Evolutionary conservation across 2,113 vertebrate genomes (phyloP).

Genomic region (Puffinus mauretanicus): DNA sequence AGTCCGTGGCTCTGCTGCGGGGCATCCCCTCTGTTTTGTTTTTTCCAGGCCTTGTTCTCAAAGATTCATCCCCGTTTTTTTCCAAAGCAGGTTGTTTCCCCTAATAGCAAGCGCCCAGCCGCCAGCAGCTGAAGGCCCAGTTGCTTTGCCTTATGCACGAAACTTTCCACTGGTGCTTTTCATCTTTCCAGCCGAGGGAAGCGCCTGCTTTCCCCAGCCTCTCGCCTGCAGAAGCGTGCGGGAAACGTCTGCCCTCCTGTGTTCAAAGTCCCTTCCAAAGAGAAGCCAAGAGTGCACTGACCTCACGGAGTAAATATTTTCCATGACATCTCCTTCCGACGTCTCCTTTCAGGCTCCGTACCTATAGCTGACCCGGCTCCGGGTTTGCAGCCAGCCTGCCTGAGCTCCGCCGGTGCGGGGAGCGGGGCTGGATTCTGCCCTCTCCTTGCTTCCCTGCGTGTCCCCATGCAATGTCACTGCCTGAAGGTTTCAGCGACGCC

Average conservation of each 20-base stretch:
- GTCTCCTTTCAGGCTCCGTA: background rate
- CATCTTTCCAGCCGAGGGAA: background rate
- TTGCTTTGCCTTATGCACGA: background rate
- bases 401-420: accelerated
- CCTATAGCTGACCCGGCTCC: background rate
- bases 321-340: background rate
- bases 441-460: background rate
- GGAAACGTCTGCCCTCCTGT: conserved; percentile 24
- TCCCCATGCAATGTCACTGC: background rate
- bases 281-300: conserved; percentile 31
- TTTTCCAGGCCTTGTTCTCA: background rate
- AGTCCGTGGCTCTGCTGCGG: background rate
- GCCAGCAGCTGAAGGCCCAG: background rate
- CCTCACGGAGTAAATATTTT: conserved; percentile 44
- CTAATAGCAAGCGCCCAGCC: background rate
- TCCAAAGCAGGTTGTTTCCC: background rate
- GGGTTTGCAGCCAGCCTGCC: background rate
- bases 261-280: conserved; percentile 52
- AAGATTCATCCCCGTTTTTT: background rate
- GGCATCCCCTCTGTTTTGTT: background rate
- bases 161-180: conserved; percentile 24
- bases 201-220: background rate
- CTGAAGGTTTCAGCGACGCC: background rate
- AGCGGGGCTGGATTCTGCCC: background rate
- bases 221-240: background rate